Percentiles rank a stretch among this genome's conserved stretches.
phyloP scores from a whole-genome alignment of 2,888 invertebrate genomes.

The Andrena haemorrhoa region DNA sequence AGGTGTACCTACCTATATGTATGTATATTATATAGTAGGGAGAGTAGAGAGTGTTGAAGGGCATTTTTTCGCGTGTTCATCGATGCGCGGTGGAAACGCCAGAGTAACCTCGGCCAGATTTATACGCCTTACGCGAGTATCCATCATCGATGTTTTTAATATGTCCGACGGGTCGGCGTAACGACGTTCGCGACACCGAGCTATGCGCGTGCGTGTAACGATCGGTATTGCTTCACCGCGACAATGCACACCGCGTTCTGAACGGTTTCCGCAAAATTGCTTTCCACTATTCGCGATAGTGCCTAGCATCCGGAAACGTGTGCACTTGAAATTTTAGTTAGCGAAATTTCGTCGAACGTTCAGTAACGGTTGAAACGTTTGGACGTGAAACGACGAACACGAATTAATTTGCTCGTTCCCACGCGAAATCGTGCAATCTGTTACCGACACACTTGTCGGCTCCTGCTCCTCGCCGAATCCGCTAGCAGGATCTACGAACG shows the following conservation, averaged over 20 bases:
- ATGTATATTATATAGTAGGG: no score
- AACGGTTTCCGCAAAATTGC: not conserved
- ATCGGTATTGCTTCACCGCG: slow-evolving; percentile 13
- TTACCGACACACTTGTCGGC: slow-evolving; percentile 35
- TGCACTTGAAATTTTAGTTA: not conserved
- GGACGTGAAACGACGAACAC: not conserved
- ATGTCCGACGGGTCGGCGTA: slow-evolving; percentile 9
- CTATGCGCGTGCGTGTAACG: slow-evolving; percentile 5
- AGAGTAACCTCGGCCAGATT: slow-evolving; percentile 42
- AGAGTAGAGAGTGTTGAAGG: no score
- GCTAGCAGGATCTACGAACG: slow-evolving; percentile 57
- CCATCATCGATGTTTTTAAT: slow-evolving; percentile 51
- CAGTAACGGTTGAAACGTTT: not conserved
- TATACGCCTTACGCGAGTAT: slow-evolving; percentile 44
- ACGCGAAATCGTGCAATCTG: slow-evolving; percentile 49
- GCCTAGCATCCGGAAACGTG: not conserved
- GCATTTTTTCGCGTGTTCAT: slow-evolving; percentile 39
- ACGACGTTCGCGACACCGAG: slow-evolving; percentile 14
- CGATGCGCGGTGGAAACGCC: slow-evolving; percentile 35
- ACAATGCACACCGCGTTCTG: not conserved
- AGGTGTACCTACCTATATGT: no score
- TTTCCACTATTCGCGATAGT: not conserved
- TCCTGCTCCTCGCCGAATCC: slow-evolving; percentile 38
- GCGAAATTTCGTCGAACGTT: not conserved
- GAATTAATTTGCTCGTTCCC: not conserved